These are phyloP conservation scores for Hydropsyche tenuis DNA, from an alignment of 1,140 invertebrate species.

Conservation along the genomic window DNA sequence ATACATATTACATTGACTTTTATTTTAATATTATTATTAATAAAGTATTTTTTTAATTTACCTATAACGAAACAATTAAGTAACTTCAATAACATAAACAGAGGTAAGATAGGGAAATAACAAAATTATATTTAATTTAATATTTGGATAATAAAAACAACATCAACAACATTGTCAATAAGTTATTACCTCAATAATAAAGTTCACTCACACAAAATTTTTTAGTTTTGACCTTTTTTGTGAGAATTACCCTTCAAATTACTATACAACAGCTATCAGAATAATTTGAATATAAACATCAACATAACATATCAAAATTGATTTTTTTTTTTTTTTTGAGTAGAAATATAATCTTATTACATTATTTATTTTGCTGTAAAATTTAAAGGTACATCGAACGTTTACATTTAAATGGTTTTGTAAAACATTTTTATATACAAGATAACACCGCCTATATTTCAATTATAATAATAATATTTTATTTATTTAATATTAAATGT, in stretches of 20 bases:
- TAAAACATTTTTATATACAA: constrained; percentile 49
- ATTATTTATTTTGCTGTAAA: constrained; percentile 43
- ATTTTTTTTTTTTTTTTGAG: constrained; percentile 22
- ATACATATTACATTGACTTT: constrained; percentile 51
- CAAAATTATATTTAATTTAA: constrained; percentile 27
- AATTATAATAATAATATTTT: constrained; percentile 33
- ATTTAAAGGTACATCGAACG: constrained; percentile 49
- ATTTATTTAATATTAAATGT: constrained; percentile 43
- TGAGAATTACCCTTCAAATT: constrained; percentile 30
- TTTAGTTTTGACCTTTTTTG: not conserved
- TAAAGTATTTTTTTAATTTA: constrained; percentile 44
- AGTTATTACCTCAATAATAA: constrained; percentile 29
- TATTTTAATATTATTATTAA: constrained; percentile 44
- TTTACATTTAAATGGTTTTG: constrained; percentile 45
- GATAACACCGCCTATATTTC: constrained; percentile 40
- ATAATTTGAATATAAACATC: constrained; percentile 48
- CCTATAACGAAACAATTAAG: constrained; percentile 36
- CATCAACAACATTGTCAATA: constrained; percentile 36
- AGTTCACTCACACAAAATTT: constrained; percentile 33
- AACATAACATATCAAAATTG: constrained; percentile 47
- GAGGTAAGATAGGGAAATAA: constrained; percentile 33
- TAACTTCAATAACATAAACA: constrained; percentile 37
- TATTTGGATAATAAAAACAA: constrained; percentile 32
- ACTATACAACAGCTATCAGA: constrained; percentile 36
- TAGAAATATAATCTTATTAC: constrained; percentile 49